Evolutionary conservation across 2,797 vertebrate genomes (phyloP).

Genomic region (Botia kubotai): DNA sequence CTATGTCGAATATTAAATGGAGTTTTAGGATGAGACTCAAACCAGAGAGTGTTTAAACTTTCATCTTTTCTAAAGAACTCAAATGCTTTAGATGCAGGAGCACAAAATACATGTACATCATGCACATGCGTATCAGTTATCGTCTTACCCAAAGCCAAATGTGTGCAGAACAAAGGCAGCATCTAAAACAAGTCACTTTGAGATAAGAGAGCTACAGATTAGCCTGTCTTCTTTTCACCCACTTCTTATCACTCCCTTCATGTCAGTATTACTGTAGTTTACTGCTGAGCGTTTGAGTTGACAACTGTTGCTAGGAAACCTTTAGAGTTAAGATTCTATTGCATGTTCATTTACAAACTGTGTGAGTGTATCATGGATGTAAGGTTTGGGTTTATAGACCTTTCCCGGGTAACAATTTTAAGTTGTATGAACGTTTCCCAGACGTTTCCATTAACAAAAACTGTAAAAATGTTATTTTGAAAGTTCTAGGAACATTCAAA

Average conservation of each 20-base stretch:
- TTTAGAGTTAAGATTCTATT: slow-evolving; percentile 40
- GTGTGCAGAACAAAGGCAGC: slow-evolving; percentile 76
- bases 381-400: slow-evolving; percentile 29
- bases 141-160: slow-evolving; percentile 91
- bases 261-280: slow-evolving; percentile 76
- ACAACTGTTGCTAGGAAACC: slow-evolving; percentile 45
- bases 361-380: slow-evolving; percentile 45
- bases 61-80: slow-evolving; percentile 54
- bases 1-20: slow-evolving; percentile 78
- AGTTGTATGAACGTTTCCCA: too few species aligned
- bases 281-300: slow-evolving; percentile 58
- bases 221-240: slow-evolving; percentile 67
- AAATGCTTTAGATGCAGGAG: slow-evolving; percentile 67
- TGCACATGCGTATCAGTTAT: slow-evolving; percentile 74
- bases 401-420: not conserved
- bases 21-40: slow-evolving; percentile 76
- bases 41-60: slow-evolving; percentile 91
- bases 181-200: slow-evolving; percentile 50
- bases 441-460: too few species aligned
- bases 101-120: slow-evolving; percentile 41
- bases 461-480: too few species aligned
- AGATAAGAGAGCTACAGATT: slow-evolving; percentile 81
- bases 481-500: too few species aligned
- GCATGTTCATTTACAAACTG: slow-evolving; percentile 48
- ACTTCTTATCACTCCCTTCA: slow-evolving; percentile 69